phyloP scores from a whole-genome alignment of 2,797 vertebrate genomes.

The Streptopelia turtur region DNA sequence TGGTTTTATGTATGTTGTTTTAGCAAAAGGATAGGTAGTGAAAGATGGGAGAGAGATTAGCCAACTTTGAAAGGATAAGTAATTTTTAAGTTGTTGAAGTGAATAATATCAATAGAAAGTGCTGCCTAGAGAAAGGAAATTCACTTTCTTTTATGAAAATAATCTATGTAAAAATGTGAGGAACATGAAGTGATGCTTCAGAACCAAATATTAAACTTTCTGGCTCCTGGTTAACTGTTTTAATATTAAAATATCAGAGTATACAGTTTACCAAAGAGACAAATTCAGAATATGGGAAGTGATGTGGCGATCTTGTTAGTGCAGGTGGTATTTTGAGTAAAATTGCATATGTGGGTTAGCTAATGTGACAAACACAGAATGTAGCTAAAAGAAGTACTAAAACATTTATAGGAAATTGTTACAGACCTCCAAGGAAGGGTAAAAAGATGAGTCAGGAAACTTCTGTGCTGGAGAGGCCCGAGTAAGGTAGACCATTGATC shows the following conservation, averaged over 20 bases:
- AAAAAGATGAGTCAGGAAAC: slow-evolving; percentile 9
- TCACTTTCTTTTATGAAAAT: not conserved
- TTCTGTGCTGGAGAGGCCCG: slow-evolving; percentile 12
- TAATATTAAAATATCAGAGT: slow-evolving; percentile 13
- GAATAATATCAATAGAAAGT: not conserved
- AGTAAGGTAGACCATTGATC: not conserved
- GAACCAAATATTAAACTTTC: not conserved
- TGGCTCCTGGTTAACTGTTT: not conserved
- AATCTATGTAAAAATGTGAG: not conserved
- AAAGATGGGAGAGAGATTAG: slow-evolving; percentile 50
- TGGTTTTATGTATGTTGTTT: slow-evolving; percentile 60
- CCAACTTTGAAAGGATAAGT: slow-evolving; percentile 27
- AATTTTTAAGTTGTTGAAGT: slow-evolving; percentile 8
- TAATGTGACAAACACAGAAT: slow-evolving; percentile 21
- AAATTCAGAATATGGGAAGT: not conserved
- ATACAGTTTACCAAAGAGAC: not conserved
- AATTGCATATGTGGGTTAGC: slow-evolving; percentile 11
- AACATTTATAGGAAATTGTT: slow-evolving; percentile 20
- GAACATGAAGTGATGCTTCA: slow-evolving; percentile 1
- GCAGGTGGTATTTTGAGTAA: slow-evolving; percentile 17
- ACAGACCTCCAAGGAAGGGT: slow-evolving; percentile 41
- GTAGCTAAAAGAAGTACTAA: slow-evolving; percentile 20
- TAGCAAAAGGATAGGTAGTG: slow-evolving; percentile 56
- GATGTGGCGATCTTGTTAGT: not conserved
- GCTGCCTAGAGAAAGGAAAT: not conserved